Evolutionary conservation across 2,797 vertebrate species (phyloP), one percentile per base, ranked within the genome.

Genomic region (Pseudochirops cupreus): DNA sequence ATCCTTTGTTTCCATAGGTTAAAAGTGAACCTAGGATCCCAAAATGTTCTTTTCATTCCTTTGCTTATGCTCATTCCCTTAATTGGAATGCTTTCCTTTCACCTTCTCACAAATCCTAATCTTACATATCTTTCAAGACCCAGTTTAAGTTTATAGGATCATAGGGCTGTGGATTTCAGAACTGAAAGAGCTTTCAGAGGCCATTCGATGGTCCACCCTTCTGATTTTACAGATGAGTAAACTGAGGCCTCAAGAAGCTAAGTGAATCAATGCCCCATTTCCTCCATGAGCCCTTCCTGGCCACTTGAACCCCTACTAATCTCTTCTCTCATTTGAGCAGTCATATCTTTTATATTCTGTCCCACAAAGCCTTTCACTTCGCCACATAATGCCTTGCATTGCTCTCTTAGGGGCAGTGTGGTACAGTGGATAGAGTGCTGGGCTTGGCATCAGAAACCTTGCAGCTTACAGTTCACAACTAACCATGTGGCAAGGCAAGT

Each of bases 201-300:
- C 7, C 67, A 82, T 24, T 39, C 1, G 11, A 54, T 39, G 18
- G n/a, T 46, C 0, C 18, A 21, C 7, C 67, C 67, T 21, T 46
- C 21, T 74, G 2, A 82, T 82, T 82, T 82, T 82, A 82, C 21
- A 82, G 21, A 26, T 82, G 39, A 82, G 39, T 24, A 82, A 46
- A 82, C n/a, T 26, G 39, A 82, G 74, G 33, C n/a, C 21, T 82
- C 33, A 74, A 39, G n/a, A 39, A 18, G n/a, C 39, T 74, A 67
- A 67, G 62, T 67, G 62, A 67, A 67, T n/a, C 33, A 67, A 67
- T 91, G 87, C 87, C 53, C 54, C 53, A 3, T 0, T 0, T 39
- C 58, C 55, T n/a, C n/a, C 1, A 10, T 39, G 28, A 67, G 59
- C 18, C 0, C 1, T 1, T 18, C 52, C 18, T 54, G 0, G 13